Evolutionary conservation across 2,113 vertebrate species (phyloP), one percentile per base, ranked within the genome.

Genomic region (Kryptolebias marmoratus): DNA sequence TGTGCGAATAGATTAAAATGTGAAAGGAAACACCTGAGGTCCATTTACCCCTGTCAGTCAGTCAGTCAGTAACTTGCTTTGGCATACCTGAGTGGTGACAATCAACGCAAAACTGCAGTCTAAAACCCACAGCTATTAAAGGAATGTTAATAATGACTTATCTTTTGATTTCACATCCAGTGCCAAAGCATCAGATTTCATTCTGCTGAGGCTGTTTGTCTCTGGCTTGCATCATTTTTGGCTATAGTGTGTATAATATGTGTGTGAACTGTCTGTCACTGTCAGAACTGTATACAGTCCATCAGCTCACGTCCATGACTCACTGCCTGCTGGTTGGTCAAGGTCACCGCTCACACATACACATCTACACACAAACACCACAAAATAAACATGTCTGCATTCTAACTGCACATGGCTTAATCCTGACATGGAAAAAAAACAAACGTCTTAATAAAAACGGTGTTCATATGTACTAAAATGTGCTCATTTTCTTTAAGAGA

Each of bases 261-360:
- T 63, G 58, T 50, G 47, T 28, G 31, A 36, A 2, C 6, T 36
- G 64, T 73, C 22, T 59, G 54, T 68, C 59, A 60, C 47, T 68
- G 65, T 79, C 72, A 73, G 73, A 81, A 68, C 55, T 66, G 65
- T 53, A 49, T 53, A 62, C 77, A 75, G 84, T 88, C 59, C 70
- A 87, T 88, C 86, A 81, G 67, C 75, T 83, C 67, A 79, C 82
- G 88, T 80, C 79, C 81, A 74, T 69, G 68, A 84, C 80, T 82
- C 73, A 72, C 65, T 64, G 71, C 72, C 22, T 71, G 81, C 56
- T 77, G 76, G 63, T 55, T 70, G 60, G 66, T 82, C 76, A 88
- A 90, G 87, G 83, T 89, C 68, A 1, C 11, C 11, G 18, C 28
- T 63, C 54, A 71, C 44, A 59, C 28, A 56, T 66, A 66, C 59